Percentiles rank a stretch among this genome's conserved stretches.
Evolutionary conservation across 1,140 invertebrate species (phyloP).

Genomic region (Eubasilissa regina): DNA sequence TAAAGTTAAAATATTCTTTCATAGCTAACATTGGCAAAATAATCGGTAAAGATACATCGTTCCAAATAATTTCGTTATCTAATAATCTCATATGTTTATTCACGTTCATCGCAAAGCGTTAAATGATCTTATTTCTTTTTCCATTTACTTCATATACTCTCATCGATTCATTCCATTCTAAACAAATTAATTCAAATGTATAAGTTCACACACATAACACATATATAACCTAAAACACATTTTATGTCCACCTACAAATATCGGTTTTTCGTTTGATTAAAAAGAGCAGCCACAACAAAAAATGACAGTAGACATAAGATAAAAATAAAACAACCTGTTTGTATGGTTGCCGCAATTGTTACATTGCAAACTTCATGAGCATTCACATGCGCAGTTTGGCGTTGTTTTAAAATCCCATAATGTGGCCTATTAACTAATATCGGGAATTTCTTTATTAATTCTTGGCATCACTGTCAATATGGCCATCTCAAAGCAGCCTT

Average conservation of each 20-base stretch:
- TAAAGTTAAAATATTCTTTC: conserved; percentile 73
- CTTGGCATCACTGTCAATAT: conserved; percentile 54
- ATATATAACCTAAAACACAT: too few species aligned
- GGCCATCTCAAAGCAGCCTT: conserved; percentile 49
- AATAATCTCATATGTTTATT: conserved; percentile 63
- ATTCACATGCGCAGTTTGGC: conserved; percentile 41
- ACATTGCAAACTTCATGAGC: conserved; percentile 46
- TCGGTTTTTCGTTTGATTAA: too few species aligned
- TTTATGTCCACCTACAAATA: too few species aligned
- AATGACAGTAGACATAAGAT: not conserved
- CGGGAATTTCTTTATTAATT: conserved; percentile 53
- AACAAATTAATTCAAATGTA: too few species aligned
- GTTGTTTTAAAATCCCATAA: conserved; percentile 51
- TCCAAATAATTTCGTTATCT: conserved; percentile 74
- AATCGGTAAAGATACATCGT: conserved; percentile 73
- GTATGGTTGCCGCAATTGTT: conserved; percentile 37
- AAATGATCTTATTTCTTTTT: too few species aligned
- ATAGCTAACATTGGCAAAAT: conserved; percentile 69
- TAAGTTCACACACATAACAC: too few species aligned
- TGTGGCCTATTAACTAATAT: conserved; percentile 52
- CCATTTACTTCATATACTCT: too few species aligned
- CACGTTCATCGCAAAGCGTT: not conserved
- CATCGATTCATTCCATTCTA: too few species aligned
- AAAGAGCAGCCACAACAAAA: not conserved
- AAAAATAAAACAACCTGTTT: conserved; percentile 40